These are phyloP conservation scores for Phoenoteleia sp. DNA, from an alignment of 2,888 invertebrate genomes.

Conservation along the genomic window DNA sequence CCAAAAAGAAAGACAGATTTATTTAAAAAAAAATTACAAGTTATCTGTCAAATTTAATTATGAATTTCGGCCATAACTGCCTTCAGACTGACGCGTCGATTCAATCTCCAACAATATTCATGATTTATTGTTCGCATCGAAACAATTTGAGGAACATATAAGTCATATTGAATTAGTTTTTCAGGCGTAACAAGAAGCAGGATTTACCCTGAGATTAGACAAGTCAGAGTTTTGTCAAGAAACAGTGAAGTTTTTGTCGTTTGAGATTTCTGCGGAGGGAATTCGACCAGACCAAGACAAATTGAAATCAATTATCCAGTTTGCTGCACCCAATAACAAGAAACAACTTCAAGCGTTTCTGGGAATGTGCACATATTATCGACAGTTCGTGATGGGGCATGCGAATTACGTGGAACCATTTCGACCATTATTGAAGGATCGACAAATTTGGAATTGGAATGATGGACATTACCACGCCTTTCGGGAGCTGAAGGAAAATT, in stretches of 20 bases:
- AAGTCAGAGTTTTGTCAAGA: background rate
- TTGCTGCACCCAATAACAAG: background rate
- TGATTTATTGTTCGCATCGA: background rate
- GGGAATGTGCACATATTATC: constrained; percentile 62
- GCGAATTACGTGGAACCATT: constrained; percentile 11
- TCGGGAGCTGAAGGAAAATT: background rate
- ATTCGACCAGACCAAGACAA: background rate
- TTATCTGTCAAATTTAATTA: too few species aligned
- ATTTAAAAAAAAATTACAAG: too few species aligned
- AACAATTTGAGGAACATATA: background rate
- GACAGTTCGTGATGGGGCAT: constrained; percentile 45
- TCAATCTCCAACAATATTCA: too few species aligned
- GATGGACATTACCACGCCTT: background rate
- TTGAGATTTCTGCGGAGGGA: background rate
- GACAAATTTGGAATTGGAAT: background rate
- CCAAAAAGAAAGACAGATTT: too few species aligned
- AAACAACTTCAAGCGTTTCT: constrained; percentile 73
- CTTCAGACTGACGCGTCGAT: too few species aligned
- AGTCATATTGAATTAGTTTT: background rate
- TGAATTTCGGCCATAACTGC: too few species aligned
- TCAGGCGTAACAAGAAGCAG: background rate
- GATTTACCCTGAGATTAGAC: background rate
- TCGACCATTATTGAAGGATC: background rate
- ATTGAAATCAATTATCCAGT: background rate
- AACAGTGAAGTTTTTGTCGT: background rate